Conservation (phyloP, 2,113 vertebrate genomes). For the Coryphaenoides rupestris region DNA sequence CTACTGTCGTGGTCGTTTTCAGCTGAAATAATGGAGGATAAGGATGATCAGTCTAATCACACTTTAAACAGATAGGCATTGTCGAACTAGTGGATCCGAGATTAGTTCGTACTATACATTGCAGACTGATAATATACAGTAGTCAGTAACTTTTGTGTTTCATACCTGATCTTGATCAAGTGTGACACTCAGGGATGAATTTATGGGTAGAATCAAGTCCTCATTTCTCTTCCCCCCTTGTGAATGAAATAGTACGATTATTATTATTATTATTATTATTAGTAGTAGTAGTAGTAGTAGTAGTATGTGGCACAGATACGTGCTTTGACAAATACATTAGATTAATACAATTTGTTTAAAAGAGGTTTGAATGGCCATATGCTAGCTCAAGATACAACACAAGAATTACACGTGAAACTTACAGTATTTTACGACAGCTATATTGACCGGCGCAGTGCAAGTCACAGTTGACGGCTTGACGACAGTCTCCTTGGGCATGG, state of each 20-base stretch:
- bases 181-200: conserved; percentile 92
- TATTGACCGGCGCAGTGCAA: conserved; percentile 92
- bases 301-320: too few species aligned
- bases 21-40: conserved; percentile 66
- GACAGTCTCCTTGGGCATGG: conserved; percentile 64
- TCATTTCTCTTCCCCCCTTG: conserved; percentile 93
- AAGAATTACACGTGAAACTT: conserved; percentile 61
- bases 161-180: conserved; percentile 93
- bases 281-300: too few species aligned
- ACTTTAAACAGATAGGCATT: too few species aligned
- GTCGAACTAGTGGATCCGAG: too few species aligned
- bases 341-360: too few species aligned
- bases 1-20: conserved; percentile 86
- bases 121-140: too few species aligned
- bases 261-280: too few species aligned
- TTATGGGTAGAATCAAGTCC: conserved; percentile 89
- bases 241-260: neutral
- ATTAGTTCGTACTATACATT: too few species aligned
- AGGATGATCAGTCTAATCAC: too few species aligned
- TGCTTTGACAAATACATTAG: too few species aligned
- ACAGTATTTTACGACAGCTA: conserved; percentile 97
- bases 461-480: conserved; percentile 64
- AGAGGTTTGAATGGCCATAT: too few species aligned
- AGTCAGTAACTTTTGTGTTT: neutral
- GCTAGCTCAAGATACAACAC: neutral